Percentiles rank a stretch among this genome's conserved stretches.
Conservation (phyloP, 2,113 vertebrate genomes). For the Callorhinus ursinus region DNA sequence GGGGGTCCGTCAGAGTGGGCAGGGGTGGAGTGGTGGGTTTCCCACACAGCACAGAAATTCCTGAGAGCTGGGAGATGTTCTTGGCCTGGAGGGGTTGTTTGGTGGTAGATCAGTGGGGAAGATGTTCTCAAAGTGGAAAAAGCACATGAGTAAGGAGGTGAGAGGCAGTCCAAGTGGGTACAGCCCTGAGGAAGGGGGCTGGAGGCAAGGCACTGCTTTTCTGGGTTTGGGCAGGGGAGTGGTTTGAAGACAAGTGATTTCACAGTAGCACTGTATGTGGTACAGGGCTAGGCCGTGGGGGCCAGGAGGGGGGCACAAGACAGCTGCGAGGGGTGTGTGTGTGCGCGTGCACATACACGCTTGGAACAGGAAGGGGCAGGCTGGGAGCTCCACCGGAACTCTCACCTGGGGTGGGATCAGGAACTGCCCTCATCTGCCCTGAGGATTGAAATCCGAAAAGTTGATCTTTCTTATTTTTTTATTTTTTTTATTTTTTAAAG, state of each 20-base stretch:
- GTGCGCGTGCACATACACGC: rapidly evolving
- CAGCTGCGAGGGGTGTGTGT: no score
- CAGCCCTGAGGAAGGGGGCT: no score
- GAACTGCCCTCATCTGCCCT: background rate
- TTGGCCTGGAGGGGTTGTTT: background rate
- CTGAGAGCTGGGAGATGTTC: background rate
- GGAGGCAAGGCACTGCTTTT: background rate
- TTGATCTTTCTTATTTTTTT: background rate
- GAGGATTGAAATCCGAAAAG: background rate
- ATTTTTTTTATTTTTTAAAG: no score
- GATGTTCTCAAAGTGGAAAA: background rate
- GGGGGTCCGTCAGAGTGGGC: background rate
- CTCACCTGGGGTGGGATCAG: background rate
- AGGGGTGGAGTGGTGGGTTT: background rate
- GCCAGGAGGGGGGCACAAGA: background rate
- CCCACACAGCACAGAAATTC: background rate
- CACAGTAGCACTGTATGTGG: rapidly evolving
- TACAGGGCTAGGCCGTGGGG: background rate
- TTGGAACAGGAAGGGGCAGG: background rate
- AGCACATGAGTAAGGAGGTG: no score
- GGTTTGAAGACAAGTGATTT: background rate
- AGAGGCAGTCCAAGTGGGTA: no score
- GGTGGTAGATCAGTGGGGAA: background rate
- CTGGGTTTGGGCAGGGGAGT: background rate
- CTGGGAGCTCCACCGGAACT: background rate